Evolutionary conservation across 2,888 invertebrate species (phyloP).

Genomic region (Crepidodera aurea): DNA sequence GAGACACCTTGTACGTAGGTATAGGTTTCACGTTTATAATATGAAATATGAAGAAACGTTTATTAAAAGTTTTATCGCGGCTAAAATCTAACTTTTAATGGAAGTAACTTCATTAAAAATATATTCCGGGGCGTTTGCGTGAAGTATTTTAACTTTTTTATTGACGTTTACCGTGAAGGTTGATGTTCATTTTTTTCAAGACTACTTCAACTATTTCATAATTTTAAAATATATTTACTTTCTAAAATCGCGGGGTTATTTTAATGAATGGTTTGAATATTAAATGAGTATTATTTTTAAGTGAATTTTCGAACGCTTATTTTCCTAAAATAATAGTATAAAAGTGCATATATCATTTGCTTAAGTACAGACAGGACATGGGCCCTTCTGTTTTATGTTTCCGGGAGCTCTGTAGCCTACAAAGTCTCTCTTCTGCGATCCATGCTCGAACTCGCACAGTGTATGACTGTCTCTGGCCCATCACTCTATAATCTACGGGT

Average conservation of each 20-base stretch:
- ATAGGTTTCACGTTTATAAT: background rate
- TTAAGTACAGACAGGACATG: too few species aligned
- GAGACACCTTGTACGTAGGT: background rate
- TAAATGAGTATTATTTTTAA: too few species aligned
- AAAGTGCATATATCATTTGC: too few species aligned
- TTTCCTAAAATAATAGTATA: too few species aligned
- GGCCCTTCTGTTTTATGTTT: too few species aligned
- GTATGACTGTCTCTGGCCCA: too few species aligned
- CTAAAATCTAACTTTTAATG: conserved; percentile 9
- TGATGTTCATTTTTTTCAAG: background rate
- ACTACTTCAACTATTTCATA: background rate
- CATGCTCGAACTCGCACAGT: too few species aligned
- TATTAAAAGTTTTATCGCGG: conserved; percentile 10
- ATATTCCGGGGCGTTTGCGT: background rate
- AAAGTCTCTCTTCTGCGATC: too few species aligned
- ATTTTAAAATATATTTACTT: background rate
- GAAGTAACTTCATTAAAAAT: conserved; percentile 13
- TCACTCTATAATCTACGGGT: too few species aligned
- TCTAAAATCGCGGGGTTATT: background rate
- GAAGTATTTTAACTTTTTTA: background rate
- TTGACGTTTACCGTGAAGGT: background rate
- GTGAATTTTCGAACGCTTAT: too few species aligned
- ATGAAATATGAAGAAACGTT: background rate
- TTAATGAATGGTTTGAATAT: background rate
- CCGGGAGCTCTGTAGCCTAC: too few species aligned